Evolutionary conservation across 2,113 vertebrate genomes (phyloP).

Genomic region (Gopherus flavomarginatus): DNA sequence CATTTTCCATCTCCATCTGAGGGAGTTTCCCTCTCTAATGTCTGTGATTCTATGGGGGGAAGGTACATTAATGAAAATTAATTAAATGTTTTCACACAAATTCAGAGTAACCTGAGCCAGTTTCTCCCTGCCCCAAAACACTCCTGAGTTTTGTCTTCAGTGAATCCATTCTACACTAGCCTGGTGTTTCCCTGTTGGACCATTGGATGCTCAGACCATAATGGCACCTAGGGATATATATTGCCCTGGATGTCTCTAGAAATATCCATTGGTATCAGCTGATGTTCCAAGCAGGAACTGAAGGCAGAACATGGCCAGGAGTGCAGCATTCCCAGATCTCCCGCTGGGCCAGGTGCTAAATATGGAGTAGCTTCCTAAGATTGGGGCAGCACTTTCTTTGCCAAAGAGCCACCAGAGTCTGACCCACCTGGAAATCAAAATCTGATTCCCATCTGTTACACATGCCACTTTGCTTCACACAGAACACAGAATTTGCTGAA

Average conservation of each 20-base stretch:
- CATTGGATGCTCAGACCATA: neutral
- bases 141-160: neutral
- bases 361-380: neutral
- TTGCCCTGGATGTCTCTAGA: neutral
- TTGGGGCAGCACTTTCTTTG: neutral
- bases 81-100: neutral
- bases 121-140: neutral
- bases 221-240: neutral
- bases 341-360: neutral
- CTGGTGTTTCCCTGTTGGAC: neutral
- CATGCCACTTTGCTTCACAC: neutral
- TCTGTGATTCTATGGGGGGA: neutral
- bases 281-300: neutral
- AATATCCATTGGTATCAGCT: neutral
- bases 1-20: neutral
- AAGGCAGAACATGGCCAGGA: neutral
- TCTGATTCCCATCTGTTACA: neutral
- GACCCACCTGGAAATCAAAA: neutral
- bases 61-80: neutral
- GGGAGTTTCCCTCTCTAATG: neutral
- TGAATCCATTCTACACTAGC: neutral
- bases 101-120: neutral
- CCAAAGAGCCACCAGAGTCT: neutral
- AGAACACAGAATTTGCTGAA: neutral
- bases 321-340: neutral